These are phyloP conservation scores for Ferdinandea cuprea DNA, from an alignment of 2,888 invertebrate species.

Conservation along the genomic window DNA sequence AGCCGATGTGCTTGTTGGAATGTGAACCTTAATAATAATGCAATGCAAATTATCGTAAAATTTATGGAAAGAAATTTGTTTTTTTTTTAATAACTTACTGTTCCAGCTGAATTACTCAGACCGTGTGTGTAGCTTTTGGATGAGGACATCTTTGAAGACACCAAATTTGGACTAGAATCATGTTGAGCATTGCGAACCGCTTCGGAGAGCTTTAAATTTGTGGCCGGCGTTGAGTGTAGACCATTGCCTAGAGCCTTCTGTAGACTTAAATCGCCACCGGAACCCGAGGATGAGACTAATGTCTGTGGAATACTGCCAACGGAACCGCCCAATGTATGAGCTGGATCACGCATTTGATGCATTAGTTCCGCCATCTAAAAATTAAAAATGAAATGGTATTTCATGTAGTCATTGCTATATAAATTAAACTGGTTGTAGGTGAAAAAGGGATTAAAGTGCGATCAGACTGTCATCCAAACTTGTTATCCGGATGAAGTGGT, in stretches of 20 bases:
- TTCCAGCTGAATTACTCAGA: slow-evolving; percentile 82
- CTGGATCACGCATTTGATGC: slow-evolving; percentile 83
- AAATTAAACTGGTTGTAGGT: background rate
- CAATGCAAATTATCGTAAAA: background rate
- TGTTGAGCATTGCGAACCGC: slow-evolving; percentile 81
- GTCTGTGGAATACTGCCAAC: slow-evolving; percentile 83
- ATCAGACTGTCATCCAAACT: too few species aligned
- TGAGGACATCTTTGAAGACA: slow-evolving; percentile 82
- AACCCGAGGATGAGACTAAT: slow-evolving; percentile 78
- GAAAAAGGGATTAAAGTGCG: background rate
- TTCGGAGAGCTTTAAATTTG: slow-evolving; percentile 82
- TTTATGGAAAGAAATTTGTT: background rate
- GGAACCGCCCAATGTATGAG: slow-evolving; percentile 82
- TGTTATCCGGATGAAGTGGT: too few species aligned
- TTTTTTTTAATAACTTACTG: slow-evolving; percentile 76
- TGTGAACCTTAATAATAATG: slow-evolving; percentile 78
- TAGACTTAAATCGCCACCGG: slow-evolving; percentile 76
- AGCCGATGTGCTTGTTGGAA: slow-evolving; percentile 82
- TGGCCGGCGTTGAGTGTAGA: slow-evolving; percentile 82
- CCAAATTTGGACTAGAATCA: slow-evolving; percentile 81
- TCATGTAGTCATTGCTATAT: background rate
- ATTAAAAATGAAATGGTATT: background rate
- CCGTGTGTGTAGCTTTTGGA: slow-evolving; percentile 83
- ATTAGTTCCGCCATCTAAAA: slow-evolving; percentile 83
- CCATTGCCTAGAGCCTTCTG: slow-evolving; percentile 78